Evolutionary conservation across 2,113 vertebrate genomes (phyloP), one percentile per base, ranked within the genome.

Genomic region (Peromyscus leucopus): DNA sequence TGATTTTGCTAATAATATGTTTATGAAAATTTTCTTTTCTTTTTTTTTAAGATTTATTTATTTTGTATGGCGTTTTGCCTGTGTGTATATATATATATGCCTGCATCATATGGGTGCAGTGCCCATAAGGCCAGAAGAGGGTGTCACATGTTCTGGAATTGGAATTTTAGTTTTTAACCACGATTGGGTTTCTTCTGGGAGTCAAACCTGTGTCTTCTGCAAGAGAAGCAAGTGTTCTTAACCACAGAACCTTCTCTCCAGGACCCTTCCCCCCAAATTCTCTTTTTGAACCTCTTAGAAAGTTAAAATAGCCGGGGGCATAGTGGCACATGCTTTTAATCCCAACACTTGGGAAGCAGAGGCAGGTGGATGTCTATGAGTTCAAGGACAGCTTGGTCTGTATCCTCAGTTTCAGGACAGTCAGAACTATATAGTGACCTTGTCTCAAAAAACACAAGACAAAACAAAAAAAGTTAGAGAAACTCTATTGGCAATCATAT

Each of bases 1-100:
- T 91, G 46, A 2, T 88, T 97, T 95, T 94, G 57, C 36, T 96
- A 85, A 69, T 84, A 57, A 72, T 63, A 55, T 71, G 24, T 93
- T 97, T 82, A 82, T 89, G 7, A 24, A 87, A 24, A 42, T 8
- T 94, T 90, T 61, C 83, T 7, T 33, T 61, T 83, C 7, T 33
- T 90, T 96, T n/a, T 78, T 79, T 48, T 19, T 8, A n/a, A 46
- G 12, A 76, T 28, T 74, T 76, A 51, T 51, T 17, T 79, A 17
- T 79, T 48, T 33, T 10, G 2, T 33, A 51, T 51, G 26, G 76
- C 24, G 7, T 79, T 79, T 79, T 79, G 26, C 26, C 26, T 79
- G 21, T 11, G 51, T 79, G n/a, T n/a, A n/a, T 42, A 42, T 42
- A 42, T 42, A 42, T 42, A 26, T 19, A 33, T 79, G 46, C 17